Evolutionary conservation across 1,140 invertebrate species (phyloP).

Genomic region (Heliconius nattereri): DNA sequence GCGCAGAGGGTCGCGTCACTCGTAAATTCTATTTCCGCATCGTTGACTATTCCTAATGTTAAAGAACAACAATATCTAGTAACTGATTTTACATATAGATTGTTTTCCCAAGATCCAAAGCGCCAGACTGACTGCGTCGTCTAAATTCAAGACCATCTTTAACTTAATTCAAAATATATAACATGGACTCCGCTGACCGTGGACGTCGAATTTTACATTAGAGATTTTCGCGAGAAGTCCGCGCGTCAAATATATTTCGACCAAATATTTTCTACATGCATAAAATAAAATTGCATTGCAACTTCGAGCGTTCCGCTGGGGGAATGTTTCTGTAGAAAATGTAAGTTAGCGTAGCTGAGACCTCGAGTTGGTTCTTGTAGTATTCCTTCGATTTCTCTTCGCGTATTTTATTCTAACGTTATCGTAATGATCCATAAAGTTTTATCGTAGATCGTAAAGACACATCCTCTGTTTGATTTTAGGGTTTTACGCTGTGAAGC

Average conservation of each 20-base stretch:
- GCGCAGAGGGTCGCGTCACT: slow-evolving; percentile 51
- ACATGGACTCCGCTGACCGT: slow-evolving; percentile 17
- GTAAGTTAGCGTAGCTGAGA: slow-evolving; percentile 31
- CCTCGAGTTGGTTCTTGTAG: slow-evolving; percentile 42
- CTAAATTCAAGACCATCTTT: slow-evolving; percentile 19
- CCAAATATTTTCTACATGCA: slow-evolving; percentile 24
- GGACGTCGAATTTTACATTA: slow-evolving; percentile 16
- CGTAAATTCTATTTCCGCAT: slow-evolving; percentile 73
- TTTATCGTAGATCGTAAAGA: slow-evolving; percentile 63
- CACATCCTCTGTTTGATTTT: slow-evolving; percentile 49
- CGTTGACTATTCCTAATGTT: slow-evolving; percentile 59
- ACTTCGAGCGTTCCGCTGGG: slow-evolving; percentile 6
- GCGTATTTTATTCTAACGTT: slow-evolving; percentile 60
- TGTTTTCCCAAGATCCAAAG: slow-evolving; percentile 31
- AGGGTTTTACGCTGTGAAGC: slow-evolving; percentile 44
- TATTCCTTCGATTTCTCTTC: slow-evolving; percentile 52
- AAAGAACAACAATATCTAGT: slow-evolving; percentile 37
- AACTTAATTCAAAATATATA: slow-evolving; percentile 19
- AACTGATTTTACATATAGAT: slow-evolving; percentile 57
- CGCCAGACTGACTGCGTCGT: slow-evolving; percentile 54
- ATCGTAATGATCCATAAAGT: slow-evolving; percentile 65
- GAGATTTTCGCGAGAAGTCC: slow-evolving; percentile 20
- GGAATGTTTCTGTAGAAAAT: slow-evolving; percentile 24
- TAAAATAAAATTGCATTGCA: slow-evolving; percentile 24
- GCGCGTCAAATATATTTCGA: slow-evolving; percentile 23